Evolutionary conservation across 2,113 vertebrate genomes (phyloP).

Genomic region (Lepidiolamprologus cunningtoni): DNA sequence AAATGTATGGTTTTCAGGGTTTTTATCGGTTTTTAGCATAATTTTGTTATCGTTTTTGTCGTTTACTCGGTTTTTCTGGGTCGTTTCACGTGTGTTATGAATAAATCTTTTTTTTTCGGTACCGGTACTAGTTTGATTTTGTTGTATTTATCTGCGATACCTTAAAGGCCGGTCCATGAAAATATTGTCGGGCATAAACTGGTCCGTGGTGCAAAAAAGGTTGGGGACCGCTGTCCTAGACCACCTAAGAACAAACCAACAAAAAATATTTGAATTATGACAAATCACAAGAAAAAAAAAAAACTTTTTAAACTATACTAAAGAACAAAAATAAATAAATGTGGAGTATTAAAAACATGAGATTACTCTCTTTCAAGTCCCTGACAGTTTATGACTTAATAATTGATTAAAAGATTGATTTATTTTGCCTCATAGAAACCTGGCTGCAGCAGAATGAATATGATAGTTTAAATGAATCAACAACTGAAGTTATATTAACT

Average conservation of each 20-base stretch:
- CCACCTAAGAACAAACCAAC: neutral
- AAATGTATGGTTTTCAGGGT: neutral
- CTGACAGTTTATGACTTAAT: neutral
- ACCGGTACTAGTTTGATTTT: neutral
- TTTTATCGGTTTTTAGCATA: neutral
- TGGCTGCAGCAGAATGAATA: neutral
- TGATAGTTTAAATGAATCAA: neutral
- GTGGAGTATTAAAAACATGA: neutral
- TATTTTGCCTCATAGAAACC: neutral
- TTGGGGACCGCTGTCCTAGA: neutral
- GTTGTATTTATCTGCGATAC: neutral
- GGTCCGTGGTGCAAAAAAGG: rapidly evolving
- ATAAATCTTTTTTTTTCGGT: neutral
- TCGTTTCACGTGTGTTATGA: rapidly evolving
- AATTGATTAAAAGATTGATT: neutral
- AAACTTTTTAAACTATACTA: rapidly evolving
- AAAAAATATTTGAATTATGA: neutral
- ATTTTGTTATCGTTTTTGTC: neutral
- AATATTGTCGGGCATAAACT: neutral
- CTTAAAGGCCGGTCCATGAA: rapidly evolving
- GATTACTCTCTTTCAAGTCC: neutral
- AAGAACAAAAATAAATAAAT: neutral
- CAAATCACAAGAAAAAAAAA: neutral
- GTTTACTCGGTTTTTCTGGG: rapidly evolving
- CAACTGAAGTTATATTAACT: neutral